These are phyloP conservation scores for Takifugu bimaculatus DNA, from an alignment of 2,113 vertebrate species.

Conservation along the genomic window DNA sequence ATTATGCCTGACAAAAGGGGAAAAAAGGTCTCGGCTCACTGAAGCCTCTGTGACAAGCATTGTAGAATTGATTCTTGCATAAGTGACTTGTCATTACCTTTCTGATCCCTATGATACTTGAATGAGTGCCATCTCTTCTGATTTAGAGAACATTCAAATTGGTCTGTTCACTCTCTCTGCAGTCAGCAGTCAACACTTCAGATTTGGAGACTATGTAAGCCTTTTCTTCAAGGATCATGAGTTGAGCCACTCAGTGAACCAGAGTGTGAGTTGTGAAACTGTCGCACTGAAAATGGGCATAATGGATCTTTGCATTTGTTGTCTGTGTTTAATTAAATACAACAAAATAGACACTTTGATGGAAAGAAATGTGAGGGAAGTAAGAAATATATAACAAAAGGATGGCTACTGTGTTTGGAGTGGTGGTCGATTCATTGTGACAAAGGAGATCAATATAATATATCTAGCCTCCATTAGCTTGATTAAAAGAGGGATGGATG, in stretches of 20 bases:
- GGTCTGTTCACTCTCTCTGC: slow-evolving; percentile 78
- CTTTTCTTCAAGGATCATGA: slow-evolving; percentile 84
- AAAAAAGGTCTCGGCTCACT: slow-evolving; percentile 92
- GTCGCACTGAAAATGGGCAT: slow-evolving; percentile 73
- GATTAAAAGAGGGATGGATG: slow-evolving; percentile 81
- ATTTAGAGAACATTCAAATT: slow-evolving; percentile 89
- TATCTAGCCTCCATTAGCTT: slow-evolving; percentile 90
- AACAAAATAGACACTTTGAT: slow-evolving; percentile 9
- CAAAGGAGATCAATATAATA: slow-evolving; percentile 87
- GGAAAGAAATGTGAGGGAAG: slow-evolving; percentile 22
- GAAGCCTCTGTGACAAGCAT: slow-evolving; percentile 96
- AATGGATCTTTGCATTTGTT: slow-evolving; percentile 62
- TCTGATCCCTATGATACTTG: slow-evolving; percentile 93
- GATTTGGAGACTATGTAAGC: slow-evolving; percentile 81
- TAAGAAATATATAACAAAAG: slow-evolving; percentile 64
- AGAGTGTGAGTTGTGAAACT: slow-evolving; percentile 74
- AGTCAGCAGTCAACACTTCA: slow-evolving; percentile 74
- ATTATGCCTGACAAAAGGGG: slow-evolving; percentile 41
- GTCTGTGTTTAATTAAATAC: slow-evolving; percentile 43
- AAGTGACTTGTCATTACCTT: slow-evolving; percentile 98
- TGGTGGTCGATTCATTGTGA: slow-evolving; percentile 80
- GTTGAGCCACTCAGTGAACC: slow-evolving; percentile 75
- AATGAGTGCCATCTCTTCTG: slow-evolving; percentile 92
- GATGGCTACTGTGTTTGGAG: slow-evolving; percentile 79
- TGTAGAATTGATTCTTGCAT: slow-evolving; percentile 96